Conservation (phyloP, 1,140 invertebrate species). For the Coptotermes formosanus region DNA sequence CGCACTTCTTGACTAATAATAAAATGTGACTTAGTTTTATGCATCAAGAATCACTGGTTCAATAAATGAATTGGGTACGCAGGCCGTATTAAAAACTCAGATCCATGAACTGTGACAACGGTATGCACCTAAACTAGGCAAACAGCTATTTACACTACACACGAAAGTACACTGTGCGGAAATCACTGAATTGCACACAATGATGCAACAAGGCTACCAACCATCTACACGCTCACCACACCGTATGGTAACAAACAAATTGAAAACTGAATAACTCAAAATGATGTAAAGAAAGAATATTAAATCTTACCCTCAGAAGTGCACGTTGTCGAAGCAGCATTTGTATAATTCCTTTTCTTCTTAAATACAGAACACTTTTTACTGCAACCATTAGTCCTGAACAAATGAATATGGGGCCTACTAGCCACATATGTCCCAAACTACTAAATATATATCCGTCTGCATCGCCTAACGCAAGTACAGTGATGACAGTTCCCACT, state of each 20-base stretch:
- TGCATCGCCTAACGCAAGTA: slow-evolving; percentile 54
- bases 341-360: slow-evolving; percentile 64
- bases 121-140: not conserved
- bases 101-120: too few species aligned
- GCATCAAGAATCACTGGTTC: too few species aligned
- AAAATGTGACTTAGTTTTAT: too few species aligned
- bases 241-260: too few species aligned
- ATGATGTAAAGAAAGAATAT: not conserved
- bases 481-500: slow-evolving; percentile 62
- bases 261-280: too few species aligned
- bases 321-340: slow-evolving; percentile 63
- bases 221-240: too few species aligned
- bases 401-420: slow-evolving; percentile 66
- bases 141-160: not conserved
- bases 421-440: slow-evolving; percentile 63
- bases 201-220: not conserved
- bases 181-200: not conserved
- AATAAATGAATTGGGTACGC: too few species aligned
- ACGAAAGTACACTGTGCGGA: not conserved
- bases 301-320: slow-evolving; percentile 55
- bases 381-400: slow-evolving; percentile 67
- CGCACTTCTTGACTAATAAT: too few species aligned
- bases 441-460: slow-evolving; percentile 30
- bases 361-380: slow-evolving; percentile 64
- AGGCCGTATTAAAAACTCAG: too few species aligned